Base-by-base conservation (phyloP, 2,888 invertebrate genomes). In the Dryobotodes eremita region DNA sequence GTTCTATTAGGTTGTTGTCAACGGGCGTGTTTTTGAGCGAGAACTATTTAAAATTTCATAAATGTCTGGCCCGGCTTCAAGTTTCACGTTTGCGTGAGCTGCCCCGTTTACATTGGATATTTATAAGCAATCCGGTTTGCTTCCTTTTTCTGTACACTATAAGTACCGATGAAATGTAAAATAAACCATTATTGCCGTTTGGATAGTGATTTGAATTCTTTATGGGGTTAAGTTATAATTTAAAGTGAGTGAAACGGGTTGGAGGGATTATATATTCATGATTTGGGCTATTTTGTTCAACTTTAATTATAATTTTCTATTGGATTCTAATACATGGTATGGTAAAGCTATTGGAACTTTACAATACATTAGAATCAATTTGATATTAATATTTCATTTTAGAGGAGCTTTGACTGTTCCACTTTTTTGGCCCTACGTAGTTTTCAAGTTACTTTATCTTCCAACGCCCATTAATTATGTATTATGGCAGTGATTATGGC, bases 31-130 rank as follows among this genome's bases (percentile, higher is more conserved):
- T 88, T 77, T 85, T 79, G 77, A 85, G 72, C 71, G 80, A 70
- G 62, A 46, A 81, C 84, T 90, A 82, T 89, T 93, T 92, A 93
- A 93, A 91, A 88, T 91, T 93, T 93, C 91, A 93, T 86, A 91
- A 90, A 90, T 89, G 89, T 91, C 90, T 91, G 88, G 85, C 71
- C 77, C 72, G 84, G 84, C 89, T 89, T 84, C 85, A 90, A 90
- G 85, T 89, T 90, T 88, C 82, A 87, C 75, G 81, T 82, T 82
- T 79, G 86, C 87, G 90, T 90, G 90, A 89, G 89, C 83, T 75
- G 73, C 68, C 71, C 74, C 74, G 76, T 77, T 65, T 80, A 66
- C 90, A 91, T 93, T 89, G 88, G 90, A 91, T 92, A 93, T 93
- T 92, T 92, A 93, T 90, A 92, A 91, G 91, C 90, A 92, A 93